Conservation (phyloP, 2,113 vertebrate species). For the Varanus salvator region DNA sequence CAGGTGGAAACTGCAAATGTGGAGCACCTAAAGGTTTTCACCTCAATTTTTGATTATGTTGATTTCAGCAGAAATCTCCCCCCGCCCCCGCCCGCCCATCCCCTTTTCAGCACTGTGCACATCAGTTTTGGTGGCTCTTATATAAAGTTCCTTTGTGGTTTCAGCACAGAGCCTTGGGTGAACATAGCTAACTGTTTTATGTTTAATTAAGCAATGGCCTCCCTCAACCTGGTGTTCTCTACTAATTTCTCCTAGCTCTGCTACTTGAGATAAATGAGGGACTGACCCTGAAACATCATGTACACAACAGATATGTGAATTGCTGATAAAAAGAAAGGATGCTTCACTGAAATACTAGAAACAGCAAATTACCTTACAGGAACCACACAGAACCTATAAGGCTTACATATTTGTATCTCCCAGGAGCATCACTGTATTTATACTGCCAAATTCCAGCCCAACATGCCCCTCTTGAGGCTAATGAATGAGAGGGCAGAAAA, state of each 20-base stretch:
- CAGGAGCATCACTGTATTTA: background rate
- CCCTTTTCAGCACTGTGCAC: background rate
- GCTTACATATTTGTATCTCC: background rate
- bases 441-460: background rate
- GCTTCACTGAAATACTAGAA: background rate
- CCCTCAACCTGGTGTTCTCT: background rate
- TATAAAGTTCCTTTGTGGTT: background rate
- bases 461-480: background rate
- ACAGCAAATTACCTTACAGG: conserved; percentile 24
- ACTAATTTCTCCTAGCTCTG: background rate
- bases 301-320: background rate
- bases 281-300: background rate
- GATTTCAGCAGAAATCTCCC: background rate
- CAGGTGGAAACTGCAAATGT: background rate
- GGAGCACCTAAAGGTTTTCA: background rate
- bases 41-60: background rate
- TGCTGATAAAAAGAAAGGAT: background rate
- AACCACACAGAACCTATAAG: background rate
- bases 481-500: conserved; percentile 1
- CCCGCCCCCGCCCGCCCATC: no score
- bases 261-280: background rate
- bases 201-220: background rate
- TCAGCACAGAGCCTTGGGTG: background rate
- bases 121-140: background rate
- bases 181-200: background rate